Evolutionary conservation across 1,140 invertebrate species (phyloP), one percentile per base, ranked within the genome.

Genomic region (Eupristina koningsbergeri): DNA sequence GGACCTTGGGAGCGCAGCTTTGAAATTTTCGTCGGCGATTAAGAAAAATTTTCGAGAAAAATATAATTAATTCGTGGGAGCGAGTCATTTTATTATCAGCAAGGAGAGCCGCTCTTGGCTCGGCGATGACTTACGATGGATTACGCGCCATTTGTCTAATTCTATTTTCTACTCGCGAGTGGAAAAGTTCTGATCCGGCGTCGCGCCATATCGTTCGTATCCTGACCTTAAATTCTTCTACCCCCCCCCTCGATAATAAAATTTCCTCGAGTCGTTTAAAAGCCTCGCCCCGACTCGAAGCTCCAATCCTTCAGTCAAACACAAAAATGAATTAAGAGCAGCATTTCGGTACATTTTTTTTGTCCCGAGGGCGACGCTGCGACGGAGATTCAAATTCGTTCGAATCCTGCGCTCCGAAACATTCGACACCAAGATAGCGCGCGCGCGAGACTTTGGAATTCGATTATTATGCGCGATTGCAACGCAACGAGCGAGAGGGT

Each of bases 401-500:
- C 11, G 3, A 0, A n/a, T n/a, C 13, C 47, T 41, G 26, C 80
- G 50, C 63, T 22, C 29, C 22, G 36, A 1, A 41, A 73, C 19
- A 45, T 22, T 22, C 22, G 36, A 1, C 39, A 73, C 19, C 31
- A 15, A 17, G 34, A 41, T 45, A 64, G 29, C 50, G 31, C 36
- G 39, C 11, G n/a, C 41, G 47, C 80, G 71, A 64, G 53, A 63
- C 71, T 75, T 63, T 50, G 80, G 75, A 63, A 75, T 74, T 50
- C 58, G 71, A 81, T 81, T 81, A 75, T 75, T 71, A 39, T 41
- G 29, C 80, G n/a, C 34, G 3, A 19, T 71, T 41, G 19, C 31
- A n/a, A 22, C 36, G 19, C 31, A n/a, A 22, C 36, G 64, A 50
- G 36, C 34, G 15, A 63, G 11, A 74, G 34, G 47, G 71, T 50